Conservation (phyloP, 2,113 vertebrate species). For the Caranx melampygus region DNA sequence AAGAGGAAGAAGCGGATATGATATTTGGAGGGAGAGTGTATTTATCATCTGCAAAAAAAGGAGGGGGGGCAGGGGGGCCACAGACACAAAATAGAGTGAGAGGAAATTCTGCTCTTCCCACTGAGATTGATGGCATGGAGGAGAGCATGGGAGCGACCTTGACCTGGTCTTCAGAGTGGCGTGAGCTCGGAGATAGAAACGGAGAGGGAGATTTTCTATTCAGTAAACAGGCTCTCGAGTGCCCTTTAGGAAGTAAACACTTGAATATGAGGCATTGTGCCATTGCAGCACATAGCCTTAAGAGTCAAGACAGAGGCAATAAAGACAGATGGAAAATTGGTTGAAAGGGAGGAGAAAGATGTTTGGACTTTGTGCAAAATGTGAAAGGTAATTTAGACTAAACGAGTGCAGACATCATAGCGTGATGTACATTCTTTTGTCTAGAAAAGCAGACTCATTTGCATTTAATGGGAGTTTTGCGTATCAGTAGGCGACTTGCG, state of each 20-base stretch:
- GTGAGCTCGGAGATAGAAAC: conserved; percentile 18
- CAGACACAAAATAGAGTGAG: conserved; percentile 59
- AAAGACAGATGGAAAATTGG: conserved; percentile 53
- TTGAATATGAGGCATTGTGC: conserved; percentile 40
- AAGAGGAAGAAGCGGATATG: conserved; percentile 50
- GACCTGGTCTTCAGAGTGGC: conserved; percentile 56
- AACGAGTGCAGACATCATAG: conserved; percentile 35
- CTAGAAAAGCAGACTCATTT: conserved; percentile 30
- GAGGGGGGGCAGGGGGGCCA: not conserved
- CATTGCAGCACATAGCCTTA: conserved; percentile 35
- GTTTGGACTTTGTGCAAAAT: conserved; percentile 37
- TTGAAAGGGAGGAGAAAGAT: conserved; percentile 25
- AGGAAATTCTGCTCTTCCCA: conserved; percentile 54
- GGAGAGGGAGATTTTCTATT: conserved; percentile 39
- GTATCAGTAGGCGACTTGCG: not conserved
- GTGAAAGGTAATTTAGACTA: not conserved
- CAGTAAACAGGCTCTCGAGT: conserved; percentile 57
- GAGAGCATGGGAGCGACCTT: conserved; percentile 69
- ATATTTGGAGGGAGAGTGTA: conserved; percentile 49
- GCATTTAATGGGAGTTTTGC: conserved; percentile 15
- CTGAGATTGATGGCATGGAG: conserved; percentile 56
- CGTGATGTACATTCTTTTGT: conserved; percentile 31
- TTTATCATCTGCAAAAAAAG: conserved; percentile 42
- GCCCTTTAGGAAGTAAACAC: conserved; percentile 66
- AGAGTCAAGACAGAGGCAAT: conserved; percentile 42